A percentile compares a stretch with the other conserved stretches of the same genome.
Evolutionary conservation across 1,140 invertebrate genomes (phyloP).

Genomic region (Nomia melanderi): DNA sequence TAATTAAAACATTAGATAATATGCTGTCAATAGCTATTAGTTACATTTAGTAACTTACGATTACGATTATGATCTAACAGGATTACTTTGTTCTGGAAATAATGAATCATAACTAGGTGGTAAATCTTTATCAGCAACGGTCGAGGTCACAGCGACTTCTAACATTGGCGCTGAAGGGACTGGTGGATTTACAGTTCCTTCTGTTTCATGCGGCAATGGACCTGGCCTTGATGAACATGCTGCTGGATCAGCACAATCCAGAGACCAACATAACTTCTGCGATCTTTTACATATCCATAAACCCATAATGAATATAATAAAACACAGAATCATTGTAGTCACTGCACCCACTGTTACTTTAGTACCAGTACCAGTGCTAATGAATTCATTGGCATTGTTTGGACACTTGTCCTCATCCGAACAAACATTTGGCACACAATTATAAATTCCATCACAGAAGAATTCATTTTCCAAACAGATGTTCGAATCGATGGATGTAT

Average conservation of each 20-base stretch:
- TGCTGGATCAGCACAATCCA: constrained; percentile 74
- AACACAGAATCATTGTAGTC: constrained; percentile 73
- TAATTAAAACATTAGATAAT: constrained; percentile 77
- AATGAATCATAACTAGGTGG: constrained; percentile 79
- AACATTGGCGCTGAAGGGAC: constrained; percentile 75
- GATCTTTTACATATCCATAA: constrained; percentile 75
- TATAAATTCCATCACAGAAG: constrained; percentile 73
- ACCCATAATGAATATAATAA: constrained; percentile 75
- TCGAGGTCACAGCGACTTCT: constrained; percentile 67
- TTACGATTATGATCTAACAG: constrained; percentile 59
- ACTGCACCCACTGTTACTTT: constrained; percentile 77
- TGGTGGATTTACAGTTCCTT: constrained; percentile 37
- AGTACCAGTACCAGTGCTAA: constrained; percentile 69
- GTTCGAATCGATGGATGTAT: constrained; percentile 24
- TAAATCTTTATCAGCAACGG: constrained; percentile 75
- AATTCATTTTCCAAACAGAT: constrained; percentile 70
- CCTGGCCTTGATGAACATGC: constrained; percentile 36
- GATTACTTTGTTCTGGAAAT: constrained; percentile 73
- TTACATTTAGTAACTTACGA: constrained; percentile 16
- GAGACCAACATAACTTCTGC: constrained; percentile 77
- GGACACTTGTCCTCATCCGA: constrained; percentile 71
- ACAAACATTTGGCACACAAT: constrained; percentile 71
- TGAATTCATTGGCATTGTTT: constrained; percentile 36
- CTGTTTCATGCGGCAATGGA: constrained; percentile 33
- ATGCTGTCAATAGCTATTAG: constrained; percentile 27